Percentiles rank a stretch among this genome's conserved stretches.
These are phyloP conservation scores for Coenonympha arcania DNA, from an alignment of 2,888 invertebrate species.

Conservation along the genomic window DNA sequence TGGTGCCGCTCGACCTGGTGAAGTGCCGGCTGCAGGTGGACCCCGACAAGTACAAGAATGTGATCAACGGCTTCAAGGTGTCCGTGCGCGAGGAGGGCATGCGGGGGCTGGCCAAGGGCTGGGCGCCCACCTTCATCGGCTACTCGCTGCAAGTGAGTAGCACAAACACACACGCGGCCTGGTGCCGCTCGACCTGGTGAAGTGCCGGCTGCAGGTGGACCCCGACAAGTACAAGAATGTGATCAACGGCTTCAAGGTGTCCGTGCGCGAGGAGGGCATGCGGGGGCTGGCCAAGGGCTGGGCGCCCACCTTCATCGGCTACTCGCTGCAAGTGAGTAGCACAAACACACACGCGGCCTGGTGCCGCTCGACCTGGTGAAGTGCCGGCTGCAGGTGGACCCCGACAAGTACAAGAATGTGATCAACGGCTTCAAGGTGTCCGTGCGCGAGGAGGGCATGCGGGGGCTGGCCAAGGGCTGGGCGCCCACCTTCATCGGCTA, in stretches of 20 bases:
- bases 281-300: slow-evolving; percentile 93
- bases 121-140: slow-evolving; percentile 98
- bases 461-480: slow-evolving; percentile 94
- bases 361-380: slow-evolving; percentile 97
- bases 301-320: slow-evolving; percentile 98
- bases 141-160: slow-evolving; percentile 87
- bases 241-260: slow-evolving; percentile 86
- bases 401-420: slow-evolving; percentile 93
- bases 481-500: slow-evolving; percentile 98
- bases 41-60: slow-evolving; percentile 92
- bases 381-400: slow-evolving; percentile 94
- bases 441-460: slow-evolving; percentile 86
- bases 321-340: slow-evolving; percentile 85
- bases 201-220: slow-evolving; percentile 95
- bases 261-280: slow-evolving; percentile 88
- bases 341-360: slow-evolving; percentile 93
- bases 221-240: slow-evolving; percentile 94
- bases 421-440: slow-evolving; percentile 88
- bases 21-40: slow-evolving; percentile 96
- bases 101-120: slow-evolving; percentile 90
- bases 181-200: slow-evolving; percentile 95
- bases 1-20: slow-evolving; percentile 96
- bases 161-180: slow-evolving; percentile 94
- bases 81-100: slow-evolving; percentile 90
- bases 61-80: slow-evolving; percentile 86